Base-by-base conservation (phyloP, 2,888 invertebrate genomes). In the Phaedon cochleariae region DNA sequence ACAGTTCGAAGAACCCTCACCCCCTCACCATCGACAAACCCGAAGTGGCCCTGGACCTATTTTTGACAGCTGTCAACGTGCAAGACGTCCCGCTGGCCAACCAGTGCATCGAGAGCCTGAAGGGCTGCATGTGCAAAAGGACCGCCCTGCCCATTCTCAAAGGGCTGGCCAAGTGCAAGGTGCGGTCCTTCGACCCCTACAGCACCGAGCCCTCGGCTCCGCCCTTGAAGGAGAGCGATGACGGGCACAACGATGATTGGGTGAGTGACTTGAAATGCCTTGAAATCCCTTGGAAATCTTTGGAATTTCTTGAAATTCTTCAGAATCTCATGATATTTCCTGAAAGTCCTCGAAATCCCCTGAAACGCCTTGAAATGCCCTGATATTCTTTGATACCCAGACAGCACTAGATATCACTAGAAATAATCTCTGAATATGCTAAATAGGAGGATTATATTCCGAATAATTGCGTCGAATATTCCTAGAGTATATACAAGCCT, bases 21-120 rank as follows among this genome's bases (percentile, higher is more conserved):
- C 80, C 80, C 21, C 73, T 82, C 15, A 72, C 76, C 57, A 80
- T 80, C 54, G 77, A 77, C 37, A 79, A 80, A n/a, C 78, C 79
- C 22, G 76, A 71, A 12, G 90, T 90, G 0, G 91, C 92, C 5
- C 85, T 93, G 21, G 87, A 88, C 41, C 88, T 93, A 0, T 86
- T 94, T 22, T 89, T 90, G 70, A 90, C 91, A 1, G 92, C 92
- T 20, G 90, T 92, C 78, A 90, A 91, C 77, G 91, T 92, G 78
- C 85, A 92, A 51, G 90, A 93, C 74, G 87, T 89, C 5, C 89
- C 88, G 18, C 85, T 94, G 57, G 90, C 90, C 1, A 87, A 88
- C 68, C 85, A 89, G 64, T 92, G 92, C 76, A 88, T 91, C 21
- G 84, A 87, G 29, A 90, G 89, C 61, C 85, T 94, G 45, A 89